Evolutionary conservation across 2,888 invertebrate species (phyloP).

Genomic region (Spodoptera picta): DNA sequence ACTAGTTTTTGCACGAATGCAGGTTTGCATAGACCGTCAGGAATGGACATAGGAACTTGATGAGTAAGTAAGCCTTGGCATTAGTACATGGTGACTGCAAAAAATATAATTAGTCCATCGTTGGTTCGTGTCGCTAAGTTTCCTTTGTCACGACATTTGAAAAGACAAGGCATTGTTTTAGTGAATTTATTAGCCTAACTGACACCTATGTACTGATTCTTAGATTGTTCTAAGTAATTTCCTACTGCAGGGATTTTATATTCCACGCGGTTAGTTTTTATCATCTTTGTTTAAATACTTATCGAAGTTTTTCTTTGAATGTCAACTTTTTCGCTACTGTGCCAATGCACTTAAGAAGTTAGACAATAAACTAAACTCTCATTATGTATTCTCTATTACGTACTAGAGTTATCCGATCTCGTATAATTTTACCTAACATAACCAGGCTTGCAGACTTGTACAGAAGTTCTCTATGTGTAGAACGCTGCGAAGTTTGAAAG

Average conservation of each 20-base stretch:
- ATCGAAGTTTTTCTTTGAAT: not conserved
- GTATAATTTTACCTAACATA: slow-evolving; percentile 56
- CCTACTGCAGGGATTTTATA: slow-evolving; percentile 40
- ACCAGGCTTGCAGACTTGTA: slow-evolving; percentile 71
- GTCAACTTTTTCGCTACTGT: slow-evolving; percentile 7
- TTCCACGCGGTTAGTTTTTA: slow-evolving; percentile 32
- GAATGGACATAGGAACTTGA: slow-evolving; percentile 84
- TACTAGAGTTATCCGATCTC: slow-evolving; percentile 54
- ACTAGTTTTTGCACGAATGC: slow-evolving; percentile 78
- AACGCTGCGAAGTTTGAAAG: slow-evolving; percentile 79
- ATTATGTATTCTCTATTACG: slow-evolving; percentile 34
- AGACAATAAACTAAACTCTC: slow-evolving; percentile 7
- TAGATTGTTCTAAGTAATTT: slow-evolving; percentile 53
- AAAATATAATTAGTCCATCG: slow-evolving; percentile 85
- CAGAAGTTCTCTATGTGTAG: slow-evolving; percentile 70
- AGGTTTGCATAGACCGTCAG: slow-evolving; percentile 80
- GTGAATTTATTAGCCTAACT: slow-evolving; percentile 78
- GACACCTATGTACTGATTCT: slow-evolving; percentile 67
- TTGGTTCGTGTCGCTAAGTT: slow-evolving; percentile 76
- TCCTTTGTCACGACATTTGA: slow-evolving; percentile 84
- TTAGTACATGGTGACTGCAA: slow-evolving; percentile 80
- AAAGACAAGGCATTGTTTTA: slow-evolving; percentile 82
- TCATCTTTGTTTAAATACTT: slow-evolving; percentile 17
- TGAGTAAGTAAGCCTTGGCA: slow-evolving; percentile 87
- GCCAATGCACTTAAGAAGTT: slow-evolving; percentile 18